Conservation (phyloP, 2,113 vertebrate genomes). For the Symphodus melops region DNA sequence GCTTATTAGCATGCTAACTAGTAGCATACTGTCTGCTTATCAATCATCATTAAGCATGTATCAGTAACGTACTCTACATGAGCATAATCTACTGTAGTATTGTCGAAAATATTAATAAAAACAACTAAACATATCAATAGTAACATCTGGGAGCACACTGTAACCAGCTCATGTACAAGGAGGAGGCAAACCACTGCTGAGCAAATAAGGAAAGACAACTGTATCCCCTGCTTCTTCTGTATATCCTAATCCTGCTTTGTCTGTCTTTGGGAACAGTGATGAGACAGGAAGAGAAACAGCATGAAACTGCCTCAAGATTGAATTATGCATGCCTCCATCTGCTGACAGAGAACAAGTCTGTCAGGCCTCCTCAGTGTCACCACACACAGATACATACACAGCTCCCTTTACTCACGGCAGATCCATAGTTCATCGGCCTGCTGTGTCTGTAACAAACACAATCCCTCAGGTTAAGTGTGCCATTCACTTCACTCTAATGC, state of each 20-base stretch:
- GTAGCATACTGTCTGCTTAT: too few relatives aligned
- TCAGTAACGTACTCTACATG: too few relatives aligned
- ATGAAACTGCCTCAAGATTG: slow-evolving; percentile 76
- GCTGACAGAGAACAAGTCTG: slow-evolving; percentile 80
- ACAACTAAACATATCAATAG: background rate
- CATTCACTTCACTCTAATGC: slow-evolving; percentile 28
- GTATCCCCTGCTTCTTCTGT: slow-evolving; percentile 29
- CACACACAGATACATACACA: slow-evolving; percentile 31
- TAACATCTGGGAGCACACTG: background rate
- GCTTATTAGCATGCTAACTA: too few relatives aligned
- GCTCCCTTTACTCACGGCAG: slow-evolving; percentile 34
- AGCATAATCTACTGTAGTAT: too few relatives aligned
- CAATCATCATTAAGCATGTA: too few relatives aligned
- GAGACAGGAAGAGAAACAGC: slow-evolving; percentile 78
- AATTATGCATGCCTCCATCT: slow-evolving; percentile 83
- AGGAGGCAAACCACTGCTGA: slow-evolving; percentile 30
- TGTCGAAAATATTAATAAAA: background rate
- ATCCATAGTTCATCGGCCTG: slow-evolving; percentile 36
- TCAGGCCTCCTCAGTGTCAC: slow-evolving; percentile 76
- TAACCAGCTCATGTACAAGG: background rate
- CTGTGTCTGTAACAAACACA: slow-evolving; percentile 29
- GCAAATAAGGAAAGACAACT: slow-evolving; percentile 15
- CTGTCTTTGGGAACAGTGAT: slow-evolving; percentile 68
- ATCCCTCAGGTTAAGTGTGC: slow-evolving; percentile 50
- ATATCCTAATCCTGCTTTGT: slow-evolving; percentile 56